Evolutionary conservation across 1,140 invertebrate genomes (phyloP).

Genomic region (Andricus grossulariae): DNA sequence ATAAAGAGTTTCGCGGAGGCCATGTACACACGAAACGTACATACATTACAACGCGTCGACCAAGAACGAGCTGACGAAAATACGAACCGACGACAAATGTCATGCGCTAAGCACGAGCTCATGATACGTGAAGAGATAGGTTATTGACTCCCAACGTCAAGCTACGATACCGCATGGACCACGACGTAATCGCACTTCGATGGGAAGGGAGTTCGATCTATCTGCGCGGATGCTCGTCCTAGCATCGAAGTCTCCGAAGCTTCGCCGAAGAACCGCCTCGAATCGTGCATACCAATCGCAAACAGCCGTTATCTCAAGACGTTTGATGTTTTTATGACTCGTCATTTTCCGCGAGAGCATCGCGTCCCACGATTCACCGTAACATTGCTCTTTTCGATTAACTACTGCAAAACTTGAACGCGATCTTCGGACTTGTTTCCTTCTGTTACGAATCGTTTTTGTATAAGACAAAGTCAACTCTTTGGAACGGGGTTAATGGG

Average conservation of each 20-base stretch:
- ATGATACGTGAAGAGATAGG: constrained; percentile 32
- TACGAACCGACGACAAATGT: constrained; percentile 41
- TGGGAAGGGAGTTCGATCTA: constrained; percentile 55
- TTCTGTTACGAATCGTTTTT: neutral
- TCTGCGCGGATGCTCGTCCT: constrained; percentile 46
- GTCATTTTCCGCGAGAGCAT: neutral
- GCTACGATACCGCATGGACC: constrained; percentile 20
- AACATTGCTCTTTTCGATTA: constrained; percentile 4
- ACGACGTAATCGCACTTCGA: constrained; percentile 30
- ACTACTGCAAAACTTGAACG: neutral
- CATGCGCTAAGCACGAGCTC: constrained; percentile 14
- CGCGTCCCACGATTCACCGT: neutral
- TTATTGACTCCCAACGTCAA: constrained; percentile 41
- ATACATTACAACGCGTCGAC: constrained; percentile 3
- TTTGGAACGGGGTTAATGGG: neutral
- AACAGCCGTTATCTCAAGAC: constrained; percentile 30
- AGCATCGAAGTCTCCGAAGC: constrained; percentile 64
- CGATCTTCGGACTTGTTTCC: too few species aligned
- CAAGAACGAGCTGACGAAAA: constrained; percentile 32
- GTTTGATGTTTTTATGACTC: constrained; percentile 32
- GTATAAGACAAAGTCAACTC: neutral
- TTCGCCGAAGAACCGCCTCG: constrained; percentile 26
- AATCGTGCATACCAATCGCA: constrained; percentile 29
- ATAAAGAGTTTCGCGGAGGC: constrained; percentile 30
- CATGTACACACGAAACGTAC: constrained; percentile 9